These are phyloP conservation scores for Dendrocopos noguchii DNA, from an alignment of 2,113 vertebrate genomes.

Conservation along the genomic window DNA sequence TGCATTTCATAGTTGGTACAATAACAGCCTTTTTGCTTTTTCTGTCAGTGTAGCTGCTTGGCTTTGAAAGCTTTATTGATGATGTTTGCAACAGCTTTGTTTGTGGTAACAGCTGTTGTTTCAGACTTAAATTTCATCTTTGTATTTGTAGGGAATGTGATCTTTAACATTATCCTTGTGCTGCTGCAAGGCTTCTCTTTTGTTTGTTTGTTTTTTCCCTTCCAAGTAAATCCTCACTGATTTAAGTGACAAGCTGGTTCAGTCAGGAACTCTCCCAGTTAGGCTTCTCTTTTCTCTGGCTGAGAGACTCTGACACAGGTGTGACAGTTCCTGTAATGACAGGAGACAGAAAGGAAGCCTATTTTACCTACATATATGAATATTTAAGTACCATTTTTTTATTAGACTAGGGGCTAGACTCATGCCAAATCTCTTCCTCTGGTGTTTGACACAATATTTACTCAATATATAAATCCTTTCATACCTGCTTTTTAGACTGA, in stretches of 20 bases:
- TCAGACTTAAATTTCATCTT: constrained; percentile 32
- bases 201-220: not conserved
- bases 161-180: not conserved
- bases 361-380: not conserved
- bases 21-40: constrained; percentile 22
- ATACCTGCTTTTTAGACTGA: not conserved
- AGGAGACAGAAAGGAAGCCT: not conserved
- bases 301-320: not conserved
- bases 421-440: not conserved
- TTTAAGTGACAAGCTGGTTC: not conserved
- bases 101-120: constrained; percentile 46
- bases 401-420: not conserved
- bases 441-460: not conserved
- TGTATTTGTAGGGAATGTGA: not conserved
- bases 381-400: not conserved
- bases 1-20: constrained; percentile 1
- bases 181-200: not conserved
- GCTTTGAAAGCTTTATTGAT: constrained; percentile 49
- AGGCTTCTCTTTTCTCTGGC: not conserved
- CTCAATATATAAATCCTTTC: not conserved
- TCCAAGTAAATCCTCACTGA: not conserved
- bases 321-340: not conserved
- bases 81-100: constrained; percentile 38
- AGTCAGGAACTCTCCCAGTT: not conserved
- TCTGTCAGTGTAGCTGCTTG: not conserved